Percentiles rank a stretch among this genome's conserved stretches.
Evolutionary conservation across 1,140 invertebrate genomes (phyloP).

Genomic region (Myzus persicae): DNA sequence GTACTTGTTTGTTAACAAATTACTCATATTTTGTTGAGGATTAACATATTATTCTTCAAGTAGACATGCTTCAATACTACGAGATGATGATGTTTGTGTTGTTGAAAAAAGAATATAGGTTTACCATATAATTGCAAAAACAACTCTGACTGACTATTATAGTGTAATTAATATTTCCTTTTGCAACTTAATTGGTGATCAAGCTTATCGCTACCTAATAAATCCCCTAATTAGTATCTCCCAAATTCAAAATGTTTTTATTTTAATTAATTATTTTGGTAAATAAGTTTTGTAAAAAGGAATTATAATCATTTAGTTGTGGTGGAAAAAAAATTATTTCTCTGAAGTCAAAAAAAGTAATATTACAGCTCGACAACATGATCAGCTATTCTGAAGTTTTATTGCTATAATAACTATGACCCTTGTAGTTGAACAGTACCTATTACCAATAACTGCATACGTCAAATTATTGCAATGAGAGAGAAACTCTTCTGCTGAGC

Average conservation of each 20-base stretch:
- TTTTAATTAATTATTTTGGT: neutral
- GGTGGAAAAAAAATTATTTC: neutral
- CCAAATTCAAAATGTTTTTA: neutral
- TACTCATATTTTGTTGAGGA: neutral
- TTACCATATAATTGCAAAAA: neutral
- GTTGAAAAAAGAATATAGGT: neutral
- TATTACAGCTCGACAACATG: neutral
- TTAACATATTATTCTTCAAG: neutral
- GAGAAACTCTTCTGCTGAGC: neutral
- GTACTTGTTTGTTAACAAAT: neutral
- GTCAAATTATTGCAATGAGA: neutral
- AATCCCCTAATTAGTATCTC: neutral
- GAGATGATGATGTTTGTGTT: neutral
- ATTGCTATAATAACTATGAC: neutral
- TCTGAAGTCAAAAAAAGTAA: neutral
- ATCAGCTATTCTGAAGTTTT: neutral
- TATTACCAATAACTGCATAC: neutral
- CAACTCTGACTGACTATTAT: neutral
- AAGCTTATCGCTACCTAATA: too few relatives aligned
- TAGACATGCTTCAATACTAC: neutral
- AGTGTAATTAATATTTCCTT: too few relatives aligned
- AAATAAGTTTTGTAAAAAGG: neutral
- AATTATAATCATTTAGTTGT: neutral
- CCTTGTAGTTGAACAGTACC: neutral
- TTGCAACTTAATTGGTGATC: too few relatives aligned